These are phyloP conservation scores for Pseudopipra pipra DNA, from an alignment of 2,113 vertebrate genomes.

Conservation along the genomic window DNA sequence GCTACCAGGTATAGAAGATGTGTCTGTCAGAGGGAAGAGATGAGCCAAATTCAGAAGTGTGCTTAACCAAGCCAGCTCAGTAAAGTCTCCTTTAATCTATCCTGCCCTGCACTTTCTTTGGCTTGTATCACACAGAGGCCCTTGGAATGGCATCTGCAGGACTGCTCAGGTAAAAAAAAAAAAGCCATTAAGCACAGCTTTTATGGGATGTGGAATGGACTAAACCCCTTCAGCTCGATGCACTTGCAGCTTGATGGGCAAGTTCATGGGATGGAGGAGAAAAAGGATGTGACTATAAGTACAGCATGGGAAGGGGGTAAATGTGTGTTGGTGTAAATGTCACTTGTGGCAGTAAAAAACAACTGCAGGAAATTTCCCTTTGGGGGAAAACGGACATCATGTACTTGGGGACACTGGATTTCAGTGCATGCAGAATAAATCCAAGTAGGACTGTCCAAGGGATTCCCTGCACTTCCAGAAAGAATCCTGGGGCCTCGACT, in stretches of 20 bases:
- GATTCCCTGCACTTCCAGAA: neutral
- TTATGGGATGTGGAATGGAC: neutral
- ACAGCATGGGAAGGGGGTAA: neutral
- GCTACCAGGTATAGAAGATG: neutral
- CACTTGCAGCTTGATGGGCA: neutral
- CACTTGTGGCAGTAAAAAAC: neutral
- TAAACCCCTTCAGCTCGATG: neutral
- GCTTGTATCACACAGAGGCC: neutral
- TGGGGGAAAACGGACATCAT: neutral
- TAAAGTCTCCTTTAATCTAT: neutral
- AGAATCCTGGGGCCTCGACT: accelerated
- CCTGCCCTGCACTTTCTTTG: neutral
- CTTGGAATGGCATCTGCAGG: neutral
- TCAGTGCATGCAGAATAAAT: neutral
- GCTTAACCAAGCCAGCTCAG: neutral
- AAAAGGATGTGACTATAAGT: neutral
- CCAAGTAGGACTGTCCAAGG: neutral
- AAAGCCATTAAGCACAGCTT: neutral
- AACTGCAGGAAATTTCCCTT: neutral
- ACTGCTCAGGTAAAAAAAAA: neutral
- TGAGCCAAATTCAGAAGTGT: neutral
- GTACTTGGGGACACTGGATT: neutral
- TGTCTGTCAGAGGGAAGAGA: neutral
- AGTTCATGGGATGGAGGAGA: neutral
- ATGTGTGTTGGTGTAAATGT: neutral